Evolutionary conservation across 2,113 vertebrate genomes (phyloP).

Genomic region (Varanus salvator): DNA sequence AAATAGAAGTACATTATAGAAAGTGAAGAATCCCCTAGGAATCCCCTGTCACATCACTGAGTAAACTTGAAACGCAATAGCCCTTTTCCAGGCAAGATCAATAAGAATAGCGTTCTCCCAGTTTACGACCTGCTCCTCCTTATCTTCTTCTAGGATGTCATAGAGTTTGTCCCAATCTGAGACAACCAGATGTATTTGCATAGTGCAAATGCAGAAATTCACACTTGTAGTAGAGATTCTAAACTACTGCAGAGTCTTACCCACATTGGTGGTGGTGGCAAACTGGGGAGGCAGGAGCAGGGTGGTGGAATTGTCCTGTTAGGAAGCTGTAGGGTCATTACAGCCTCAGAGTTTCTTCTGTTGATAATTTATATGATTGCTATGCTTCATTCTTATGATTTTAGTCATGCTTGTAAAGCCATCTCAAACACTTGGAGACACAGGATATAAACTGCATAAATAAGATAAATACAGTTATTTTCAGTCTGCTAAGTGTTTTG

Average conservation of each 20-base stretch:
- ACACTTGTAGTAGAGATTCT: background rate
- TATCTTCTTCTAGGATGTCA: conserved; percentile 23
- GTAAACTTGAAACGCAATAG: conserved; percentile 81
- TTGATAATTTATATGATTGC: background rate
- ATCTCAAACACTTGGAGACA: background rate
- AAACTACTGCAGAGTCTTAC: background rate
- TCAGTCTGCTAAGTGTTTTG: background rate
- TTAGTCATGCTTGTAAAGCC: background rate
- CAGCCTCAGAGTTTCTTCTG: background rate
- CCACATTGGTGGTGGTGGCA: background rate
- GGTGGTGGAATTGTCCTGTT: too few species aligned
- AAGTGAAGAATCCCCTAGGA: conserved; percentile 79
- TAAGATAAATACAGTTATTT: conserved; percentile 11
- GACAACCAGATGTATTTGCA: background rate
- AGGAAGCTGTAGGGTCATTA: background rate
- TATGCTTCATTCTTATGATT: background rate
- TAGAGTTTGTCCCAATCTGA: conserved; percentile 5
- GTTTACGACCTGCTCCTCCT: conserved; percentile 29
- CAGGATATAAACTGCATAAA: background rate
- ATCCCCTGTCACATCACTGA: conserved; percentile 67
- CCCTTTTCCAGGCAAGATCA: conserved; percentile 70
- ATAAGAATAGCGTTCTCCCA: conserved; percentile 65
- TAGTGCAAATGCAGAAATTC: background rate
- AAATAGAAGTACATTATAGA: conserved; percentile 59
- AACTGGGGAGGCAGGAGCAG: background rate